phyloP scores from a whole-genome alignment of 2,888 invertebrate species.

The Cryptops parisi region DNA sequence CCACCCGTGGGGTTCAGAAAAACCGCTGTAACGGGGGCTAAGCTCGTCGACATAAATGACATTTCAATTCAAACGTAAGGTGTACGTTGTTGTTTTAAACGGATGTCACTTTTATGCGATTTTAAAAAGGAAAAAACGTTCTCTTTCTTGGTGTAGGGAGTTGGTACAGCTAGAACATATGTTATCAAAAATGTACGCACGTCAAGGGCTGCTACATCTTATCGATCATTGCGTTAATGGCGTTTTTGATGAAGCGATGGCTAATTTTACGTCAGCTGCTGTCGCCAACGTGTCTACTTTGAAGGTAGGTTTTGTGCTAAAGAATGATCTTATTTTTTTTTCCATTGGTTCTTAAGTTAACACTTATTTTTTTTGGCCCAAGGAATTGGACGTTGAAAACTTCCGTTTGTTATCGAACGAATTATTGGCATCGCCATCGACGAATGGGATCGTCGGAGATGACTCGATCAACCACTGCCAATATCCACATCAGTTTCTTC shows the following conservation, averaged over 20 bases:
- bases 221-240: conserved; percentile 30
- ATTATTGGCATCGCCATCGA: conserved; percentile 26
- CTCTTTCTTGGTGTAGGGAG: too few species aligned
- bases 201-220: conserved; percentile 28
- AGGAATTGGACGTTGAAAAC: conserved; percentile 32
- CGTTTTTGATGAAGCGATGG: conserved; percentile 4
- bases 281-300: conserved; percentile 29
- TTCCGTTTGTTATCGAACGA: conserved; percentile 31
- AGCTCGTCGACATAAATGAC: conserved; percentile 28
- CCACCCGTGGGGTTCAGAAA: conserved; percentile 29
- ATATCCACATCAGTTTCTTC: conserved; percentile 25
- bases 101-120: neutral
- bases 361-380: too few species aligned
- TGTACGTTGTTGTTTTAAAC: neutral
- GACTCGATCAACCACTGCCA: conserved; percentile 22
- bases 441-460: conserved; percentile 26
- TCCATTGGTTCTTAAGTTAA: too few species aligned
- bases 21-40: conserved; percentile 27
- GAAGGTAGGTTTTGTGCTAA: too few species aligned
- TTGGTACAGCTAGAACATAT: conserved; percentile 27
- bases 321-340: too few species aligned
- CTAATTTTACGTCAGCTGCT: conserved; percentile 24
- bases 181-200: conserved; percentile 28
- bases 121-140: too few species aligned
- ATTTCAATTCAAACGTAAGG: conserved; percentile 28